Evolutionary conservation across 2,888 invertebrate species (phyloP).

Genomic region (Amphipoea oculea): DNA sequence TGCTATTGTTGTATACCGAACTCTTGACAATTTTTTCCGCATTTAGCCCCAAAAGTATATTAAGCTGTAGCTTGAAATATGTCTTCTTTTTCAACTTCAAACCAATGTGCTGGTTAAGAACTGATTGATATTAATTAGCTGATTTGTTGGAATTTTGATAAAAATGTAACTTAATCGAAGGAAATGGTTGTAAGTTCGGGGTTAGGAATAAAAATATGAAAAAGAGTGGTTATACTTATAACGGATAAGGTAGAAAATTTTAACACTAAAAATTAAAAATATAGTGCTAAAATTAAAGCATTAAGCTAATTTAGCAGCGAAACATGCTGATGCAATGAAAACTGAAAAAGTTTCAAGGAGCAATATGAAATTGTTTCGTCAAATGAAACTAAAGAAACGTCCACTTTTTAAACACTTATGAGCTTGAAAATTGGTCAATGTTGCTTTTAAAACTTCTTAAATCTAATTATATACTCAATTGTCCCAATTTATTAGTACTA

Average conservation of each 20-base stretch:
- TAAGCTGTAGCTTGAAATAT: conserved; percentile 15
- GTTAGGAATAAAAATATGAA: background rate
- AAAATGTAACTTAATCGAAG: background rate
- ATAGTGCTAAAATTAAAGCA: background rate
- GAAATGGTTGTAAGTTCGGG: background rate
- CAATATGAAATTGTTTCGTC: background rate
- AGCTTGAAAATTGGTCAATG: conserved; percentile 56
- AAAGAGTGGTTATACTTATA: background rate
- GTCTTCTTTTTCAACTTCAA: conserved; percentile 2
- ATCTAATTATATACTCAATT: conserved; percentile 21
- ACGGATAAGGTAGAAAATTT: background rate
- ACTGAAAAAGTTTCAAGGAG: background rate
- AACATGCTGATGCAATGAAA: background rate
- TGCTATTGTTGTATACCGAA: conserved; percentile 4
- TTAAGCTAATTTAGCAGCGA: background rate
- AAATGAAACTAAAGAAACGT: conserved; percentile 38
- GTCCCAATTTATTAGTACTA: conserved; percentile 21
- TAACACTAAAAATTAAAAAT: background rate
- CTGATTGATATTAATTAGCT: conserved; percentile 37
- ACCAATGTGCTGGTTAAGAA: conserved; percentile 52
- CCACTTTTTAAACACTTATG: conserved; percentile 50
- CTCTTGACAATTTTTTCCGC: background rate
- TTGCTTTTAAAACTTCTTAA: conserved; percentile 42
- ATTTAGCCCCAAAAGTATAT: conserved; percentile 3
- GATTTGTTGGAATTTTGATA: conserved; percentile 22